phyloP scores from a whole-genome alignment of 1,140 invertebrate species.

The Battus philenor region DNA sequence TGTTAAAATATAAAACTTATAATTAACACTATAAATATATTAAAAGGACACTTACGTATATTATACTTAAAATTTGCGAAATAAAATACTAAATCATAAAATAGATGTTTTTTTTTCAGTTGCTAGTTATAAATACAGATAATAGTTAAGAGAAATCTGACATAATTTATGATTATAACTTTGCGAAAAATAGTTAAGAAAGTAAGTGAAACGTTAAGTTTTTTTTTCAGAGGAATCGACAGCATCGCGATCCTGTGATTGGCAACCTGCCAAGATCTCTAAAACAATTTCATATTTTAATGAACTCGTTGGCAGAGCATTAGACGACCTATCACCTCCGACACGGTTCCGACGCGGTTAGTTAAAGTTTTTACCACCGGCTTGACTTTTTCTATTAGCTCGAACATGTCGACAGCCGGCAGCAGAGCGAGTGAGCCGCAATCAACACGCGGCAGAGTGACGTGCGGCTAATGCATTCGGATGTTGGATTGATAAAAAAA shows the following conservation, averaged over 20 bases:
- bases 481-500: conserved; percentile 28
- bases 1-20: too few species aligned
- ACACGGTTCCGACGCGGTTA: not conserved
- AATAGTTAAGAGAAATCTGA: too few species aligned
- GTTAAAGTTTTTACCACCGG: not conserved
- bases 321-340: conserved; percentile 38
- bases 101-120: too few species aligned
- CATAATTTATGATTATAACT: too few species aligned
- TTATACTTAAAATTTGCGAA: too few species aligned
- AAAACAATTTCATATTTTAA: conserved; percentile 15
- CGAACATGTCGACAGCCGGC: conserved; percentile 38
- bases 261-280: conserved; percentile 3
- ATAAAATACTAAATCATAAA: too few species aligned
- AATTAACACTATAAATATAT: too few species aligned
- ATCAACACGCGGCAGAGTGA: conserved; percentile 45
- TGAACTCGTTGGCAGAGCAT: conserved; percentile 28
- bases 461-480: conserved; percentile 53
- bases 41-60: too few species aligned
- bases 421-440: conserved; percentile 24
- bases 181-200: too few species aligned
- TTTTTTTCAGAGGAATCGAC: not conserved
- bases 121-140: too few species aligned
- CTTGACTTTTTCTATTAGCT: conserved; percentile 26
- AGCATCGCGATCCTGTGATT: not conserved
- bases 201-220: too few species aligned